A percentile compares a stretch with the other conserved stretches of the same genome.
Conservation (phyloP, 2,888 invertebrate genomes). For the Eutolmus rufibarbis region DNA sequence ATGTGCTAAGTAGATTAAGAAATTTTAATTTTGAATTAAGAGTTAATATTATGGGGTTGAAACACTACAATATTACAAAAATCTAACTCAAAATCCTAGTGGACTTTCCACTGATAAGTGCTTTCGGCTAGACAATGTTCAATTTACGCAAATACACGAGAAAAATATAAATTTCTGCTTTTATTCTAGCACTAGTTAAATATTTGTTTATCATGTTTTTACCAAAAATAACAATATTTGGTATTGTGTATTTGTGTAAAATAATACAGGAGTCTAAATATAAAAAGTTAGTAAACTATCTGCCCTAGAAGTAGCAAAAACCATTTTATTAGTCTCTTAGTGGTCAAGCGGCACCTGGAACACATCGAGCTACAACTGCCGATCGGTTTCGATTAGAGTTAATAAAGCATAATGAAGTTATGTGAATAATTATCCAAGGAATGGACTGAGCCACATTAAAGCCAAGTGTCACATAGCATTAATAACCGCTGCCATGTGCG, state of each 20-base stretch:
- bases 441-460: neutral
- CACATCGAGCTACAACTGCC: neutral
- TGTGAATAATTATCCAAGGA: neutral
- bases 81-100: too few relatives aligned
- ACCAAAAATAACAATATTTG: too few relatives aligned
- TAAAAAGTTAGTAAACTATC: neutral
- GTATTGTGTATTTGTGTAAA: neutral
- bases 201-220: too few relatives aligned
- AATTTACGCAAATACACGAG: too few relatives aligned
- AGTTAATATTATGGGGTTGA: too few relatives aligned
- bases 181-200: too few relatives aligned
- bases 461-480: constrained; percentile 10
- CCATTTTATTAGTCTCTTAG: neutral
- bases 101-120: too few relatives aligned
- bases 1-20: too few relatives aligned
- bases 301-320: neutral
- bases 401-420: neutral
- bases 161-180: too few relatives aligned
- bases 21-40: too few relatives aligned
- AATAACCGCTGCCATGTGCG: constrained; percentile 3
- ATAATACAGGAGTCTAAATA: neutral
- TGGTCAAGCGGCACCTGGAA: neutral
- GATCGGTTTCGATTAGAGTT: neutral
- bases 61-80: too few relatives aligned
- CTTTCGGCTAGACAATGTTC: too few relatives aligned